phyloP scores from a whole-genome alignment of 2,113 vertebrate species.

The Oryzias curvinotus region DNA sequence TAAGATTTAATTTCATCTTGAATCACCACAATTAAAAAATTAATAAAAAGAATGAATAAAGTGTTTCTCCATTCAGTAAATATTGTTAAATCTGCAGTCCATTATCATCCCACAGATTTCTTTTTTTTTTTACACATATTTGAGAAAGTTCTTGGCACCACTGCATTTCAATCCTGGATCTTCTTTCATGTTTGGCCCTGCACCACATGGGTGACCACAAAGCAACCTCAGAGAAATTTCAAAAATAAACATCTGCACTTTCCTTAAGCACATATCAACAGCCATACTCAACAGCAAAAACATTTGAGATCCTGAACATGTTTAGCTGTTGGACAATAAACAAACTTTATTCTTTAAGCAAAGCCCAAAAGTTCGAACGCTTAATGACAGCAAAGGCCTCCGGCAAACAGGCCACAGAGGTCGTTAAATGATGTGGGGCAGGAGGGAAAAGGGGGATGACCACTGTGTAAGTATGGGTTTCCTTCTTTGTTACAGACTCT shows the following conservation, averaged over 20 bases:
- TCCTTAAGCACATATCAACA: constrained; percentile 57
- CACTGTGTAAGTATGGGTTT: constrained; percentile 66
- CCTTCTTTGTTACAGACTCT: constrained; percentile 53
- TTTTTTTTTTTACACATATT: constrained; percentile 9
- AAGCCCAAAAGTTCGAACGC: constrained; percentile 69
- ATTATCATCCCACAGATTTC: constrained; percentile 2
- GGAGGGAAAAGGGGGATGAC: constrained; percentile 45
- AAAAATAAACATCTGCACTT: constrained; percentile 74
- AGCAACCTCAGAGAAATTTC: constrained; percentile 68
- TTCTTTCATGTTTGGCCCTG: constrained; percentile 71
- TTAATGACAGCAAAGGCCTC: constrained; percentile 76
- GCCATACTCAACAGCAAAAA: constrained; percentile 45
- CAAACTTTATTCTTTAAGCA: constrained; percentile 49
- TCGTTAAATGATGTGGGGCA: constrained; percentile 57
- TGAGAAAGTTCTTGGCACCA: constrained; percentile 40
- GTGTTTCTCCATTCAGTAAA: too few species aligned
- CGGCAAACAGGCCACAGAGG: constrained; percentile 58
- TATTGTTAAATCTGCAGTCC: constrained; percentile 13
- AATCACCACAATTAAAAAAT: too few species aligned
- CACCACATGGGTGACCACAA: constrained; percentile 73
- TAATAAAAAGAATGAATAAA: too few species aligned
- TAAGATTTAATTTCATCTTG: too few species aligned
- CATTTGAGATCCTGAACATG: constrained; percentile 50
- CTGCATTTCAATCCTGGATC: constrained; percentile 60
- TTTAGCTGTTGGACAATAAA: constrained; percentile 63